Conservation (phyloP, 2,113 vertebrate species). For the Corythaixoides concolor region DNA sequence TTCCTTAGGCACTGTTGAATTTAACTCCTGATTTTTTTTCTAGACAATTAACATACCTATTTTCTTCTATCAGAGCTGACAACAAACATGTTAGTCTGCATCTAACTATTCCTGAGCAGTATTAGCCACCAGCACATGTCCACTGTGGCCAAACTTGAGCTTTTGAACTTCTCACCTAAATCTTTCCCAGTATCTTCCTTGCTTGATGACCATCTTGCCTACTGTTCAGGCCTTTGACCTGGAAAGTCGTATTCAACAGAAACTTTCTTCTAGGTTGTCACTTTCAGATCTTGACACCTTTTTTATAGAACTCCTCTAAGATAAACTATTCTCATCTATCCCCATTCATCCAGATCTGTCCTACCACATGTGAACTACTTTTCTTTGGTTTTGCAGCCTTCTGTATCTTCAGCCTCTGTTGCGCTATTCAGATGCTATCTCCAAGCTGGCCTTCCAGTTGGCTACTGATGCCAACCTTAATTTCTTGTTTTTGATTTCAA, state of each 20-base stretch:
- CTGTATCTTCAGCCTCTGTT: neutral
- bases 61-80: neutral
- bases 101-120: neutral
- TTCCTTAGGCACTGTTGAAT: neutral
- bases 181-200: neutral
- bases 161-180: neutral
- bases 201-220: neutral
- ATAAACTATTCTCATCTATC: neutral
- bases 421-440: neutral
- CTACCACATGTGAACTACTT: neutral
- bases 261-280: neutral
- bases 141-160: neutral
- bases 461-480: neutral
- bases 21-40: neutral
- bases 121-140: neutral
- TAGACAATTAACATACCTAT: neutral
- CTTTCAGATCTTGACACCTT: neutral
- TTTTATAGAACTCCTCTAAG: neutral
- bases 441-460: neutral
- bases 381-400: neutral
- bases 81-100: neutral
- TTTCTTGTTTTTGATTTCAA: neutral
- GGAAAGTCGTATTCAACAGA: neutral
- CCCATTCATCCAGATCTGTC: neutral
- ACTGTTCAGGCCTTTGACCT: neutral